Evolutionary conservation across 2,888 invertebrate genomes (phyloP).

Genomic region (Lapara coniferarum): DNA sequence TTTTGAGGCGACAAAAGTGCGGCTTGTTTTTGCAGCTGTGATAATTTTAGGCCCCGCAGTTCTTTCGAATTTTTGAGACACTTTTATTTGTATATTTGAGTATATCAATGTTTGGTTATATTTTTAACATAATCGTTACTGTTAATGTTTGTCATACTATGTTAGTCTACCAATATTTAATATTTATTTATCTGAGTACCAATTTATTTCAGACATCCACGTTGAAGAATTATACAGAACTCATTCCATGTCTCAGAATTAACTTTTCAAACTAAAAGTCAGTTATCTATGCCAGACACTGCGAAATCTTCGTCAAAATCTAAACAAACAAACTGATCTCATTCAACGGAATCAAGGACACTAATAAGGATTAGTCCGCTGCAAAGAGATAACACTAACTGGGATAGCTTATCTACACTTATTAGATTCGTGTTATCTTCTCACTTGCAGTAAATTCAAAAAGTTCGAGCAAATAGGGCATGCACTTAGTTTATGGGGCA

Average conservation of each 20-base stretch:
- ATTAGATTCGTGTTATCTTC: neutral
- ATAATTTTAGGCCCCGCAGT: neutral
- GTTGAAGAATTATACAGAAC: too few species aligned
- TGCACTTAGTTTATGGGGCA: conserved; percentile 5
- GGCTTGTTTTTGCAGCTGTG: conserved; percentile 12
- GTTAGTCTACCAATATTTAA: too few species aligned
- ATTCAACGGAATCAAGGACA: neutral
- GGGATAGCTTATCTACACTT: conserved; percentile 6
- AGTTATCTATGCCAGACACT: too few species aligned
- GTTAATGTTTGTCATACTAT: too few species aligned
- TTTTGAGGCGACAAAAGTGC: conserved; percentile 10
- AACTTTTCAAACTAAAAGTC: too few species aligned
- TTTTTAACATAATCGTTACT: too few species aligned
- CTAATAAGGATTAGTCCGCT: conserved; percentile 1
- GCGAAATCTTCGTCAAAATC: neutral
- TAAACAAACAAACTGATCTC: neutral
- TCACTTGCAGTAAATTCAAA: neutral
- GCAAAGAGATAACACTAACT: conserved; percentile 13
- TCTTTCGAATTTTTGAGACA: neutral
- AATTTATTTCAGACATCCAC: too few species aligned
- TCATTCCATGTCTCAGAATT: too few species aligned
- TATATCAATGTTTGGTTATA: neutral
- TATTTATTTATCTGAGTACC: too few species aligned
- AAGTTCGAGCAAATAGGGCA: conserved; percentile 6
- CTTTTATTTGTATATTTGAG: neutral